These are phyloP conservation scores for Ceyx erithaca DNA, from an alignment of 2,797 vertebrate genomes.

Conservation along the genomic window DNA sequence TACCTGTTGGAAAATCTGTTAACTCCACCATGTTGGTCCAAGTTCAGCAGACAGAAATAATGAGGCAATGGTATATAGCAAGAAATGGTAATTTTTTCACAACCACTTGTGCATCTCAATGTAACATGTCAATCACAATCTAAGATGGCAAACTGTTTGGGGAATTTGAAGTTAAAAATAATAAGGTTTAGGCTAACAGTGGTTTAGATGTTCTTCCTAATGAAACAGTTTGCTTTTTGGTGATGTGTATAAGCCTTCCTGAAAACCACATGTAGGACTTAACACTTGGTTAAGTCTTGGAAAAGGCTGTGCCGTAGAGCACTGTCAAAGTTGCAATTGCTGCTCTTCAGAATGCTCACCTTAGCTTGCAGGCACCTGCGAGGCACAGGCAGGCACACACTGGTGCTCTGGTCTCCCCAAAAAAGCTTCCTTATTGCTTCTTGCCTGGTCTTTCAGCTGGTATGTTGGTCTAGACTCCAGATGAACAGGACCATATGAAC, in stretches of 20 bases:
- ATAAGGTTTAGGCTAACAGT: neutral
- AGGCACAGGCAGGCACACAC: neutral
- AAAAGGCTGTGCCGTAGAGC: neutral
- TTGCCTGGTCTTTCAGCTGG: neutral
- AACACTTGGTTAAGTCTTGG: neutral
- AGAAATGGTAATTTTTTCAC: neutral
- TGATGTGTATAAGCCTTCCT: neutral
- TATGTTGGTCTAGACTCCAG: neutral
- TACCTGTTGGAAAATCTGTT: conserved; percentile 66
- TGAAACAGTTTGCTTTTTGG: neutral
- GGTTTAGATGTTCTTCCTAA: neutral
- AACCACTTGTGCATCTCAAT: neutral
- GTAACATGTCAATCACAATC: neutral
- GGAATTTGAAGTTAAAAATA: neutral
- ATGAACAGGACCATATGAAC: neutral
- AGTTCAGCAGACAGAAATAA: conserved; percentile 56
- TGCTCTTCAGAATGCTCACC: neutral
- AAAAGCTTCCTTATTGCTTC: neutral
- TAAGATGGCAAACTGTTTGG: neutral
- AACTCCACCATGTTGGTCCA: neutral
- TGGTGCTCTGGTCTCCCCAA: neutral
- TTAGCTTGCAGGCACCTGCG: neutral
- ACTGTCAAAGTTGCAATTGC: neutral
- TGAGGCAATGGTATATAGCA: neutral
- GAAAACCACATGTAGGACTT: neutral